phyloP scores from a whole-genome alignment of 1,140 invertebrate genomes.

The Cyclina sinensis region DNA sequence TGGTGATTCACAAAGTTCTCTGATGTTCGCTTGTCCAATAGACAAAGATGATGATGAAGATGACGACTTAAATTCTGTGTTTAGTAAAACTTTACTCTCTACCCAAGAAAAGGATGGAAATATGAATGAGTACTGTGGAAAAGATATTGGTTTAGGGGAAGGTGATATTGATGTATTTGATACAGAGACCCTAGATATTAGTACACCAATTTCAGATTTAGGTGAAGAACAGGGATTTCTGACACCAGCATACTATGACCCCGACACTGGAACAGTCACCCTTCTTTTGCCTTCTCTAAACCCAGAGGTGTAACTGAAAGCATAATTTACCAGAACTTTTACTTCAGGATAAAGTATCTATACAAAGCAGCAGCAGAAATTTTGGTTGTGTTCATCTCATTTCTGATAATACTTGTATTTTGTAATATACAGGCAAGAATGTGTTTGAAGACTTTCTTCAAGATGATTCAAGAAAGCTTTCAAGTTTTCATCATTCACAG shows the following conservation, averaged over 20 bases:
- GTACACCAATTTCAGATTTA: background rate
- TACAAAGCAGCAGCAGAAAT: too few relatives aligned
- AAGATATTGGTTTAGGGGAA: background rate
- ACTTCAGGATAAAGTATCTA: too few relatives aligned
- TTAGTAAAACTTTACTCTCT: conserved; percentile 10
- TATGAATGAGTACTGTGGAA: background rate
- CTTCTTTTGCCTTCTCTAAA: conserved; percentile 54
- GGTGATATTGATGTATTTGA: conserved; percentile 54
- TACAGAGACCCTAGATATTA: background rate
- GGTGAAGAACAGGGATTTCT: conserved; percentile 55
- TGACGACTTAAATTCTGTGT: conserved; percentile 33
- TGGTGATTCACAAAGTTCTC: background rate
- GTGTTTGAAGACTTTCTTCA: too few relatives aligned
- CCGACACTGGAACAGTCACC: conserved; percentile 52
- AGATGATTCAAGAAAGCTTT: too few relatives aligned
- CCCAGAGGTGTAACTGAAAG: conserved; percentile 19
- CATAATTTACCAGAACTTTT: too few relatives aligned
- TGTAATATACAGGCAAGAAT: too few relatives aligned
- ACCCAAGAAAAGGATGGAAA: background rate
- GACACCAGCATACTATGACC: conserved; percentile 63
- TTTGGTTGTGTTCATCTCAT: too few relatives aligned
- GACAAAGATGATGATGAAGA: conserved; percentile 48
- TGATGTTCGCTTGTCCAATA: conserved; percentile 62
- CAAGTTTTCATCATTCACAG: too few relatives aligned
- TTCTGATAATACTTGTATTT: too few relatives aligned